Evolutionary conservation across 2,888 invertebrate genomes (phyloP).

Genomic region (Cerastis leucographa): DNA sequence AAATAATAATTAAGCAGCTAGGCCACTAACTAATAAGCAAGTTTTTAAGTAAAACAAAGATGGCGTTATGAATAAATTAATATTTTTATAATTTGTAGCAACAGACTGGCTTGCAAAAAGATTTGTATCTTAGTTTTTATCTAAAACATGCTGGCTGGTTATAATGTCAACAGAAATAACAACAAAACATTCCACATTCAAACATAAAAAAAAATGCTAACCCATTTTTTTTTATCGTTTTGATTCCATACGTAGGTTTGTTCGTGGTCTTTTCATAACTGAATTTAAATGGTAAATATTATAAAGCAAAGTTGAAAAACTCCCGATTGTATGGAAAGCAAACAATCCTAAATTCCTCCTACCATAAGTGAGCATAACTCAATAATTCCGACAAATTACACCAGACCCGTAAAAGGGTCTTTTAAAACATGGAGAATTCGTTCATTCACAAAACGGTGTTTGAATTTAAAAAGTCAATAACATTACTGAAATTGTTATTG

Average conservation of each 20-base stretch:
- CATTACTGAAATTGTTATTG: slow-evolving; percentile 68
- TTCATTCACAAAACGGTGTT: slow-evolving; percentile 56
- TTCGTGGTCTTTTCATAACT: slow-evolving; percentile 2
- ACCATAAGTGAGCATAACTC: slow-evolving; percentile 30
- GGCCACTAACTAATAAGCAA: background rate
- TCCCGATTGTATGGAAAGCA: slow-evolving; percentile 19
- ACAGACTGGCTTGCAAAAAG: slow-evolving; percentile 12
- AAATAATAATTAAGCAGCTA: slow-evolving; percentile 15
- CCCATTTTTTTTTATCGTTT: slow-evolving; percentile 8
- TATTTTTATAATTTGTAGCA: background rate
- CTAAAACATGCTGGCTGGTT: background rate
- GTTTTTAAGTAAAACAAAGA: slow-evolving; percentile 40
- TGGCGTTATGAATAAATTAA: slow-evolving; percentile 37
- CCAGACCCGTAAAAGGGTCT: slow-evolving; percentile 43
- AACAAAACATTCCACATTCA: slow-evolving; percentile 14
- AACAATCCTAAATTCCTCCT: slow-evolving; percentile 27
- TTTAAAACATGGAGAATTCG: slow-evolving; percentile 46
- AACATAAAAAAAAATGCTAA: background rate
- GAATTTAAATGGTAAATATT: slow-evolving; percentile 4
- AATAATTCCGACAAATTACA: slow-evolving; percentile 55
- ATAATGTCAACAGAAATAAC: slow-evolving; percentile 11
- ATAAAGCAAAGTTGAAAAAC: background rate
- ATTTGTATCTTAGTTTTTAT: slow-evolving; percentile 2
- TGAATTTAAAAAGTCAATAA: slow-evolving; percentile 68
- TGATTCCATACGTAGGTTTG: background rate